These are phyloP conservation scores for Tetragnatha montana DNA, from an alignment of 2,888 invertebrate genomes.

Conservation along the genomic window DNA sequence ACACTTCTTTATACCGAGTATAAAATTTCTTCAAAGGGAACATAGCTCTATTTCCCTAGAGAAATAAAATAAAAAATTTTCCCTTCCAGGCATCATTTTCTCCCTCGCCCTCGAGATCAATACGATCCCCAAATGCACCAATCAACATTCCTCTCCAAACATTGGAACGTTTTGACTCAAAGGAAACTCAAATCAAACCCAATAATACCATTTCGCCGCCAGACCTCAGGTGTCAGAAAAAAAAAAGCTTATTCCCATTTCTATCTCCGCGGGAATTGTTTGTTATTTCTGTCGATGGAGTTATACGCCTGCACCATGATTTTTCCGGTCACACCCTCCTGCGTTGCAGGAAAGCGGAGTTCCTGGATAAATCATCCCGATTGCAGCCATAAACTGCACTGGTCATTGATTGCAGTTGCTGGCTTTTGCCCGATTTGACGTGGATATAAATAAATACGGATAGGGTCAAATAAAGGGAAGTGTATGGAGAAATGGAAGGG, in stretches of 20 bases:
- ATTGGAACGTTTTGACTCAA: neutral
- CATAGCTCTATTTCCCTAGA: too few species aligned
- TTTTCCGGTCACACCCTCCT: neutral
- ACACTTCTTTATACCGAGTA: too few species aligned
- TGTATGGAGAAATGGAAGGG: neutral
- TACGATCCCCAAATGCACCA: neutral
- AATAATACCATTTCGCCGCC: neutral
- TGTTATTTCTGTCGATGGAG: neutral
- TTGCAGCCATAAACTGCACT: neutral
- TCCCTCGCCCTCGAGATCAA: too few species aligned
- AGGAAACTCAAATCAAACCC: neutral
- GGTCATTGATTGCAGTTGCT: neutral
- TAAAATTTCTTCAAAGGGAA: too few species aligned
- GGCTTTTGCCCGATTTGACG: neutral
- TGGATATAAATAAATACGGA: neutral
- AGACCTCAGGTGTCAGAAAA: neutral
- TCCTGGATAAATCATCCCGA: neutral
- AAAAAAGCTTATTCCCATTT: neutral
- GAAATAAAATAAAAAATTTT: too few species aligned
- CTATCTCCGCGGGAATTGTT: neutral
- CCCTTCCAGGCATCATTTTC: too few species aligned
- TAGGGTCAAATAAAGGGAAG: neutral
- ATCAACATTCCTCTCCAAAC: neutral
- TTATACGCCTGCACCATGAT: neutral
- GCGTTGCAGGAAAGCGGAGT: neutral